A percentile compares a stretch with the other conserved stretches of the same genome.
Evolutionary conservation across 1,140 invertebrate species (phyloP).

Genomic region (Nautilus pompilius): DNA sequence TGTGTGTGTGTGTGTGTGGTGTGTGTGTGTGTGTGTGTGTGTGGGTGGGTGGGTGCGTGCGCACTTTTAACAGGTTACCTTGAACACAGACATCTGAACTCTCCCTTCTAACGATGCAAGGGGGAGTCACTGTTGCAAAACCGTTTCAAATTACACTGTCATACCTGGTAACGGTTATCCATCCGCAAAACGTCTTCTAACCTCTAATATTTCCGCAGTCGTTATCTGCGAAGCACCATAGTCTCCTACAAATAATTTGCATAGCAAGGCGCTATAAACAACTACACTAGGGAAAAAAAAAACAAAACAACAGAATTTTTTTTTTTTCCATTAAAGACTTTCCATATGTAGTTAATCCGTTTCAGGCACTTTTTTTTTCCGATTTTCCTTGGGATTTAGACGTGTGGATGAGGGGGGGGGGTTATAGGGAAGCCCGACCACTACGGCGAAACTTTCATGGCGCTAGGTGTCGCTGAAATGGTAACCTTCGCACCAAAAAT

Average conservation of each 20-base stretch:
- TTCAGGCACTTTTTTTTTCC: conserved; percentile 1
- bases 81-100: no score
- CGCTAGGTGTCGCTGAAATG: no score
- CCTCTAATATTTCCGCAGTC: conserved; percentile 5
- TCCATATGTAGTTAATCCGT: background rate
- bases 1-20: no score
- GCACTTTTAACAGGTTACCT: no score
- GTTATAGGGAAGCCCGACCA: background rate
- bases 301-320: background rate
- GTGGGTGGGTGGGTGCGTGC: no score
- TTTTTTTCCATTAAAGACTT: background rate
- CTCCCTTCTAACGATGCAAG: no score
- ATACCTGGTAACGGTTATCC: no score
- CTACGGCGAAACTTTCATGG: background rate
- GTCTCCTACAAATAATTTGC: conserved; percentile 5
- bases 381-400: background rate
- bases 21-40: no score
- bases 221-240: conserved; percentile 3
- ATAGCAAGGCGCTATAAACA: conserved; percentile 5
- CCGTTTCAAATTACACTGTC: no score
- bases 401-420: background rate
- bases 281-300: background rate
- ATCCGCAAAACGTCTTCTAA: background rate
- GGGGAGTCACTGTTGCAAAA: no score
- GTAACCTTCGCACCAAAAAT: background rate